These are phyloP conservation scores for Agriopis aurantiaria DNA, from an alignment of 2,888 invertebrate species.

Conservation along the genomic window DNA sequence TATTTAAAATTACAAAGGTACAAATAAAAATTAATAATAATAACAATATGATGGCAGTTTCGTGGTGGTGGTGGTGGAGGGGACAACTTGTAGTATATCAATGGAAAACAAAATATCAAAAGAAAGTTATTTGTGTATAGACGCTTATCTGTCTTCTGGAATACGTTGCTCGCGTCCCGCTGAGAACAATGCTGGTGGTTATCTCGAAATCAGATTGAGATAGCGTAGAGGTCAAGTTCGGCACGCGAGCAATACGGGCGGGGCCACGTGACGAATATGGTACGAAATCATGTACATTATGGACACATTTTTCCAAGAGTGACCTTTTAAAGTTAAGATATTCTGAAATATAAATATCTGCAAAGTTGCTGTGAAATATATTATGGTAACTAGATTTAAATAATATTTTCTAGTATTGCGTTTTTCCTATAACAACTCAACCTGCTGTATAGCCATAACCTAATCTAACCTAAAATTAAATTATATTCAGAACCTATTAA, in stretches of 20 bases:
- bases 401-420: not conserved
- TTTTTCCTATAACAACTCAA: too few relatives aligned
- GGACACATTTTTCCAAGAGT: slow-evolving; percentile 41
- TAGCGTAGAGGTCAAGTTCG: slow-evolving; percentile 78
- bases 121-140: not conserved
- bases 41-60: too few relatives aligned
- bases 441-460: too few relatives aligned
- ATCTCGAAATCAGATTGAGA: slow-evolving; percentile 80
- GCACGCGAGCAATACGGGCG: slow-evolving; percentile 72
- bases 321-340: slow-evolving; percentile 38
- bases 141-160: slow-evolving; percentile 10
- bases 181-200: slow-evolving; percentile 79
- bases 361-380: not conserved
- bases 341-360: slow-evolving; percentile 26
- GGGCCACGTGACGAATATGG: slow-evolving; percentile 68
- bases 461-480: too few relatives aligned
- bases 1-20: too few relatives aligned
- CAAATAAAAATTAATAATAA: too few relatives aligned
- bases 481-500: too few relatives aligned
- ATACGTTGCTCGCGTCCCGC: slow-evolving; percentile 63
- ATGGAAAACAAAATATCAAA: not conserved
- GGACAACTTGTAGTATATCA: too few relatives aligned
- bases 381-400: not conserved
- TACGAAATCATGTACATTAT: slow-evolving; percentile 47
- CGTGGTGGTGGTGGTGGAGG: too few relatives aligned